Base-by-base conservation (phyloP, 2,113 vertebrate genomes). In the Panurus biarmicus region DNA sequence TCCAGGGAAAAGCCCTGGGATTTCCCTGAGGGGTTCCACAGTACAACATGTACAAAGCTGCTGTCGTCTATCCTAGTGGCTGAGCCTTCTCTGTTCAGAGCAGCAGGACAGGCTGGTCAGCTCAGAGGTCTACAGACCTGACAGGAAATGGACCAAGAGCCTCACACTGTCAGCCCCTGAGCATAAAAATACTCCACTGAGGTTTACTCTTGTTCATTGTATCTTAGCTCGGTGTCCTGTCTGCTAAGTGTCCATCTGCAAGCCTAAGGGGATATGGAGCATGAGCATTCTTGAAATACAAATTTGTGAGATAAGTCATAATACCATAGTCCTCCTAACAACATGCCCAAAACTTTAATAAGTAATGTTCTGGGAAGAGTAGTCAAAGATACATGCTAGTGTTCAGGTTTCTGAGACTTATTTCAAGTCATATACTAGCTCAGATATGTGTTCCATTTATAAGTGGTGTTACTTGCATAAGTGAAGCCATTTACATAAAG, bases 11-110 rank as follows among this genome's bases (percentile, higher is more conserved):
- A n/a, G n/a, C n/a, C n/a, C n/a, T n/a, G n/a, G n/a, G n/a, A n/a
- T n/a, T n/a, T n/a, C n/a, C n/a, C n/a, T n/a, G n/a, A n/a, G n/a
- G n/a, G n/a, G n/a, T n/a, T n/a, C n/a, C n/a, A n/a, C n/a, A n/a
- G n/a, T n/a, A n/a, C 3, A 1, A 29, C 20, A 35, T 22, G 6
- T 0, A 1, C 53, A 78, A 65, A 78, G n/a, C 48, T 44, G 25
- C 42, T 85, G 66, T 31, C 0, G 0, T 35, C 35, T 72, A 33
- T 29, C 40, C 40, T 35, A 12, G 21, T 28, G 44, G 29, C 21
- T 45, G 38, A 74, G 29, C 35, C 38, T 74, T 81, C 0, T 0
- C 48, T 85, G 38, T 47, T 50, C 51, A 44, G 74, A 51, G 78
- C 61, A 90, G 40, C 36, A 36, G 60, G 42, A 48, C 3, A 56